phyloP scores from a whole-genome alignment of 2,888 invertebrate species.

The Xanthorhoe designata region DNA sequence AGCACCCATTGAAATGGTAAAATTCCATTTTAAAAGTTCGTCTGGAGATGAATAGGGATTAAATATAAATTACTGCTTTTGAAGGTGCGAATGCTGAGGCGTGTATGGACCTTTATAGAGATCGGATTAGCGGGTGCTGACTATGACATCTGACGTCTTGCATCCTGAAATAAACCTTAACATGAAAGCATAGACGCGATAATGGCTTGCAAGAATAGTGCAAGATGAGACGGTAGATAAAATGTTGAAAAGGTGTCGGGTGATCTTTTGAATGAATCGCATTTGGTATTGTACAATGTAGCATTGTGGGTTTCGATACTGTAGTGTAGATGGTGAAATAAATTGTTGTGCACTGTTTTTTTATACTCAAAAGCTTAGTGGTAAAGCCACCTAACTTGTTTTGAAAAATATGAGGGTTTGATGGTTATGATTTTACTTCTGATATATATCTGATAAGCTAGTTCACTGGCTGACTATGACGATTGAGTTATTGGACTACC shows the following conservation, averaged over 20 bases:
- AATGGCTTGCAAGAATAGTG: constrained; percentile 14
- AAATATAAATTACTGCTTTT: constrained; percentile 45
- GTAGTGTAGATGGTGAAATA: not conserved
- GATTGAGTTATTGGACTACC: no score
- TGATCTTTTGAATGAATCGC: constrained; percentile 36
- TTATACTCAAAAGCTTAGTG: not conserved
- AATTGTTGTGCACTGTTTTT: constrained; percentile 5
- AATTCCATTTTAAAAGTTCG: constrained; percentile 49
- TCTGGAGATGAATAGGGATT: constrained; percentile 49
- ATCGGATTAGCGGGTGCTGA: constrained; percentile 37
- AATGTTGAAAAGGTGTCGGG: constrained; percentile 36
- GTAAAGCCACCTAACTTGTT: not conserved
- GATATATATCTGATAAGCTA: no score
- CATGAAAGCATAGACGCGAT: not conserved
- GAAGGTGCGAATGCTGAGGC: constrained; percentile 35
- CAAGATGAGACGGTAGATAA: constrained; percentile 26
- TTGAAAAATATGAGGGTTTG: not conserved
- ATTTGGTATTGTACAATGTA: constrained; percentile 31
- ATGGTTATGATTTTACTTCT: no score
- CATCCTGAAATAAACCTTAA: constrained; percentile 16
- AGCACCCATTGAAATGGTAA: constrained; percentile 42
- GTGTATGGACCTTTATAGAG: constrained; percentile 32
- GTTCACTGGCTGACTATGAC: no score
- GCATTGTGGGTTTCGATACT: constrained; percentile 19
- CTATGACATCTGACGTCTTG: constrained; percentile 18